Percentiles rank a stretch among this genome's conserved stretches.
Evolutionary conservation across 2,797 vertebrate species (phyloP).

Genomic region (Mormyrops attenuatus): DNA sequence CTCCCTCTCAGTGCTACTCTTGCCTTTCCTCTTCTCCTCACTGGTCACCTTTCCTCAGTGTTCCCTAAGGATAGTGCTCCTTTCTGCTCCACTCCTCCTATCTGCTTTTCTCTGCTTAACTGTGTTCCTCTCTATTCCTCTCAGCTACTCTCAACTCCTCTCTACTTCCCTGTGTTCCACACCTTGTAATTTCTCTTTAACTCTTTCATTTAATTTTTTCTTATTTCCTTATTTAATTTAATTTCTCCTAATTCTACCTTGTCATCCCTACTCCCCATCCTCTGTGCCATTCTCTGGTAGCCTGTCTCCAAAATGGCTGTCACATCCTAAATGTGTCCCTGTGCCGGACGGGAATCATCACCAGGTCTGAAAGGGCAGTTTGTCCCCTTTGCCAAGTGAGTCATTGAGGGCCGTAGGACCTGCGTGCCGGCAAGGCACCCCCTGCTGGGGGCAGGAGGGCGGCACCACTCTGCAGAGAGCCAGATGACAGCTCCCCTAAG

Average conservation of each 20-base stretch:
- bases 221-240: not conserved
- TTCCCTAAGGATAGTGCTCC: not conserved
- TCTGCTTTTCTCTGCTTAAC: not conserved
- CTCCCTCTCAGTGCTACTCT: not conserved
- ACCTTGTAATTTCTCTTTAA: not conserved
- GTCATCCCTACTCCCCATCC: not conserved
- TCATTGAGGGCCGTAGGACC: slow-evolving; percentile 3
- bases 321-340: not conserved
- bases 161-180: not conserved
- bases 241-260: not conserved
- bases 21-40: not conserved
- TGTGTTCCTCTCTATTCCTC: not conserved
- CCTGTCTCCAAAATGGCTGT: not conserved
- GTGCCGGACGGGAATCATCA: not conserved
- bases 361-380: slow-evolving; percentile 8
- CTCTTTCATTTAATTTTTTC: not conserved
- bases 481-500: slow-evolving; percentile 18
- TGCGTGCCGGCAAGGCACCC: not conserved
- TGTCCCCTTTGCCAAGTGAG: not conserved
- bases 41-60: not conserved
- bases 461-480: slow-evolving; percentile 1
- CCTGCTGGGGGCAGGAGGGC: not conserved
- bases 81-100: not conserved
- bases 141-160: not conserved
- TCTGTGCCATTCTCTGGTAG: not conserved